Conservation (phyloP, 2,113 vertebrate genomes). For the Coptodon bakossiorum region DNA sequence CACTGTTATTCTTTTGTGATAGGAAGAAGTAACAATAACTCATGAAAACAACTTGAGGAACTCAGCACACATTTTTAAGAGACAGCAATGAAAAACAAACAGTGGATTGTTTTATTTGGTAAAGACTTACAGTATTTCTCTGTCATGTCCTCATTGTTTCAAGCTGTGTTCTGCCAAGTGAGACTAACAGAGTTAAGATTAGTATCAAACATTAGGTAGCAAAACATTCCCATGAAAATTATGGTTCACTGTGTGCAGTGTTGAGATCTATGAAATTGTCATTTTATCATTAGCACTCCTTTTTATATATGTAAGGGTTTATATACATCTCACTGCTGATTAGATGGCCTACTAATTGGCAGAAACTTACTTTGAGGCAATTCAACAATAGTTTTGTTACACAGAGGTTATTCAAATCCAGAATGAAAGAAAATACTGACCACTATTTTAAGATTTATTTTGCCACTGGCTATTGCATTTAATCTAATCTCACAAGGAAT, state of each 20-base stretch:
- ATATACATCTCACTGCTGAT: background rate
- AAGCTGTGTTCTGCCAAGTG: too few relatives aligned
- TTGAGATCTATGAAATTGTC: too few relatives aligned
- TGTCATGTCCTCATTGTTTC: too few relatives aligned
- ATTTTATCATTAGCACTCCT: too few relatives aligned
- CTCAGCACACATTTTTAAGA: background rate
- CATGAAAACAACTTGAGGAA: background rate
- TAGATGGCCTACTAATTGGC: background rate
- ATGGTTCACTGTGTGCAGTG: too few relatives aligned
- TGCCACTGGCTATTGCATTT: too few relatives aligned
- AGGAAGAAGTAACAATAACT: background rate
- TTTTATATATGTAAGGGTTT: background rate
- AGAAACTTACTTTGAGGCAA: background rate
- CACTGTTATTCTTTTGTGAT: background rate
- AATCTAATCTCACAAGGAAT: too few relatives aligned
- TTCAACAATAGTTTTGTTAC: background rate
- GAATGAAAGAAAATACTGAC: background rate
- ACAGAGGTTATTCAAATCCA: background rate
- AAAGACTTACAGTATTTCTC: background rate
- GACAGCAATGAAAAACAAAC: background rate
- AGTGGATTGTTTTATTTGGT: background rate
- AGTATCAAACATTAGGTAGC: too few relatives aligned
- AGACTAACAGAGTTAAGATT: too few relatives aligned
- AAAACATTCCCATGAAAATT: too few relatives aligned
- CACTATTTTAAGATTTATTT: too few relatives aligned